Evolutionary conservation across 2,888 invertebrate genomes (phyloP).

Genomic region (Tipula lateralis): DNA sequence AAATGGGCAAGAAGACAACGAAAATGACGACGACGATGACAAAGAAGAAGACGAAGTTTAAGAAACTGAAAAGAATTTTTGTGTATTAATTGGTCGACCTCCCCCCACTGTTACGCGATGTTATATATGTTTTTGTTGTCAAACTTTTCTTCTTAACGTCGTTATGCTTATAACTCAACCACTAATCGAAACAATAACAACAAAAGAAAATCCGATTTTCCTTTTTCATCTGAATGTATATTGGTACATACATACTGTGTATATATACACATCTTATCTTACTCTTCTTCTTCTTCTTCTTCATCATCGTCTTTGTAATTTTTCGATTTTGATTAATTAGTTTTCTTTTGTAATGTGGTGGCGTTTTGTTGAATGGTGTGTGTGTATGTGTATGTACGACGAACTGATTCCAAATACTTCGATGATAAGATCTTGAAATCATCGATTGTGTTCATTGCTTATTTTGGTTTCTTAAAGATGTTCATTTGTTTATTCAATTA

Average conservation of each 20-base stretch:
- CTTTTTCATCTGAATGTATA: too few species aligned
- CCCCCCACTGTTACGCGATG: background rate
- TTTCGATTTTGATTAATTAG: background rate
- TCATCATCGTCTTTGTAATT: background rate
- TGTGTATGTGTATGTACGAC: background rate
- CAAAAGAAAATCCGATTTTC: background rate
- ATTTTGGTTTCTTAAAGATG: background rate
- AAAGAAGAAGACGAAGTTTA: background rate
- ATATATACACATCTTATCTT: background rate
- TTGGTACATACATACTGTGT: too few species aligned
- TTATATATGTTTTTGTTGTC: background rate
- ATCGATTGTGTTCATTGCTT: background rate
- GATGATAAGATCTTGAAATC: background rate
- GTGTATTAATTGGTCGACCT: background rate
- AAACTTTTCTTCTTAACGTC: background rate
- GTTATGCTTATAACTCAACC: background rate
- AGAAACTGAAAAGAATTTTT: background rate
- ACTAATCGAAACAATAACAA: background rate
- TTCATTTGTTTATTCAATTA: background rate
- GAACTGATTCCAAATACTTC: background rate
- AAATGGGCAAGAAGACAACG: too few species aligned
- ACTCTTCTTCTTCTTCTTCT: background rate
- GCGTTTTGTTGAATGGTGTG: background rate
- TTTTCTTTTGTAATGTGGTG: background rate
- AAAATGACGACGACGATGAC: background rate